Evolutionary conservation across 2,888 invertebrate species (phyloP), one percentile per base, ranked within the genome.

Genomic region (Liposcelis brunnea): DNA sequence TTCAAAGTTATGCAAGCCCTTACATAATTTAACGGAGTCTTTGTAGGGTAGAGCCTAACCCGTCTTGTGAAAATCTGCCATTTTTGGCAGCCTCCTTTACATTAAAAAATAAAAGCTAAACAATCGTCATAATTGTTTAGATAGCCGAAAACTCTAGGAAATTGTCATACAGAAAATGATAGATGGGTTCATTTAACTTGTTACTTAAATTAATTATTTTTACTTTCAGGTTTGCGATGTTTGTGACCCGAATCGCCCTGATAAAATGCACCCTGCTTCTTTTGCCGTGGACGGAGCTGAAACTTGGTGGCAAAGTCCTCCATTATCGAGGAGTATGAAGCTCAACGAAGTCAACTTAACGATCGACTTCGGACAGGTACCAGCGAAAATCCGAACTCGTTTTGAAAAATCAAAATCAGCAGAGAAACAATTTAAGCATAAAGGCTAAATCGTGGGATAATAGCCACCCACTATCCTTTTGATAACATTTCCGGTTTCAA

Each of bases 231-330:
- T 87, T 55, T 98, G 97, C 66, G 95, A 94, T 63, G 74, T 75
- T 52, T 97, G 95, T 61, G 84, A 91, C 62, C 76, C 78, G 16
- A 71, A 69, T 21, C 71, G 71, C 53, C 75, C 78, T 8, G 76
- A 77, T 47, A 80, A 82, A 62, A 73, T 70, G 55, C 97, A 97
- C 66, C 87, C 89, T 0, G 82, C 94, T 0, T 80, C 83, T 59
- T 80, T 78, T 63, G 95, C 95, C 2, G 90, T 91, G 53, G 95
- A 98, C 61, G 94, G 94, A n/a, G 81, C 82, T 61, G 87, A 90
- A 62, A 80, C 81, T 36, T 94, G 93, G 89, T 98, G 97, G 97
- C 95, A 97, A 69, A 91, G 91, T 59, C 98, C 98, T 0, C 98
- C 98, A 1, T 71, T 98, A 18, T 97, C 97, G 43, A 71, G 98